Evolutionary conservation across 2,888 invertebrate species (phyloP), one percentile per base, ranked within the genome.

Genomic region (Trachelus stipa): DNA sequence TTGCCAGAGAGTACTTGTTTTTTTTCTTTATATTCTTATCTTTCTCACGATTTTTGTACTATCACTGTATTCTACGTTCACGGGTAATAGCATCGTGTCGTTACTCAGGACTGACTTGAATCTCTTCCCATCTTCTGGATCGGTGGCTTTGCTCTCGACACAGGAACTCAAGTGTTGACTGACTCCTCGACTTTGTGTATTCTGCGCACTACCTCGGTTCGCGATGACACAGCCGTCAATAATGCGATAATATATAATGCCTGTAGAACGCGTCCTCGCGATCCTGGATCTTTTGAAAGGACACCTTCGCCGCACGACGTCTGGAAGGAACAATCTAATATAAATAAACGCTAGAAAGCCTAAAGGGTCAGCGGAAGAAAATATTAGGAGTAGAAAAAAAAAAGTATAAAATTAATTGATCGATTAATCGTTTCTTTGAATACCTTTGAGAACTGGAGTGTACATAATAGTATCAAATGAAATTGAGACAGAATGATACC

Each of bases 241-340:
- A 83, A 81, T 82, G 84, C 79, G 82, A 85, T 86, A 87, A 86
- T 88, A 86, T 86, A 85, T 85, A 84, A 85, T 86, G 84, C 85
- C 83, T 87, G 86, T 86, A 76, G 79, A 35, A 71, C 15, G 71
- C 31, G 34, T 71, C 71, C 31, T 71, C 30, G 31, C 31, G 34
- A 34, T 71, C 71, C 12, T 33, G 71, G 71, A 30, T 71, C 71
- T 12, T 71, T 71, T 56, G 56, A 71, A 71, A 23, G 30, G 31
- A 34, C 12, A 34, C 12, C 71, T 71, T 71, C 0, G 34, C 71
- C 31, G 71, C 71, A 12, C 71, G 30, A 12, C 71, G 30, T 11
- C 71, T 71, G 35, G 12, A 6, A 33, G 11, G 71, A 71, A 9
- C 9, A 1, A 23, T 37, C 82, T 83, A 83, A 83, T 78, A 81